Conservation (phyloP, 2,888 invertebrate species). For the Caenorhabditis sp. region DNA sequence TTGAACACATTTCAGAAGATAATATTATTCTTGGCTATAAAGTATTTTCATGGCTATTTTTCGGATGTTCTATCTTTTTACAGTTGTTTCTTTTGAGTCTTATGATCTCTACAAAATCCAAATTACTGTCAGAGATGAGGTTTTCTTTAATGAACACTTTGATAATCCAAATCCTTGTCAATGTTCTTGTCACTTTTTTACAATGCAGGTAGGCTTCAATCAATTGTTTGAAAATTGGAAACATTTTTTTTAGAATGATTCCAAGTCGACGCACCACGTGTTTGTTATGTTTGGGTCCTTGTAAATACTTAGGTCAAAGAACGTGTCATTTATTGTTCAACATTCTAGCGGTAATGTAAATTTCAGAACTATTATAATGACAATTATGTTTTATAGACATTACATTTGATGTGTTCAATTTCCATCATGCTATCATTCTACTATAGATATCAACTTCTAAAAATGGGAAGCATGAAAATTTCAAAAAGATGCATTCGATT, state of each 20-base stretch:
- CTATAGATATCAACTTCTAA: not conserved
- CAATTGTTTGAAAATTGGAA: not conserved
- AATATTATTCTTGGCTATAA: no score
- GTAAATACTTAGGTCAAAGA: not conserved
- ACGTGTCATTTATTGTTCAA: not conserved
- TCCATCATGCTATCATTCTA: not conserved
- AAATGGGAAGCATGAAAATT: not conserved
- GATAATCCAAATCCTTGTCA: not conserved
- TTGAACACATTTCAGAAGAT: no score
- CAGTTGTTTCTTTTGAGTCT: no score
- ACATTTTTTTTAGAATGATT: not conserved
- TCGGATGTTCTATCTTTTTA: no score
- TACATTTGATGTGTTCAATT: not conserved
- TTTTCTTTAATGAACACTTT: not conserved
- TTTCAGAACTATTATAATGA: not conserved
- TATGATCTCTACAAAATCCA: no score
- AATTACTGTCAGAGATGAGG: no score
- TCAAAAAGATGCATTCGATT: not conserved
- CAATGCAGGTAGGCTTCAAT: not conserved
- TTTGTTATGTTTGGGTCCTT: not conserved
- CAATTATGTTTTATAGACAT: not conserved
- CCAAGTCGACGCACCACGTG: not conserved
- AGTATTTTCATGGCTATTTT: no score
- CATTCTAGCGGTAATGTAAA: not conserved
- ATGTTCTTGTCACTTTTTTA: not conserved